Percentiles rank a stretch among this genome's conserved stretches.
phyloP scores from a whole-genome alignment of 2,113 vertebrate species.

The Megaceryle torquata region DNA sequence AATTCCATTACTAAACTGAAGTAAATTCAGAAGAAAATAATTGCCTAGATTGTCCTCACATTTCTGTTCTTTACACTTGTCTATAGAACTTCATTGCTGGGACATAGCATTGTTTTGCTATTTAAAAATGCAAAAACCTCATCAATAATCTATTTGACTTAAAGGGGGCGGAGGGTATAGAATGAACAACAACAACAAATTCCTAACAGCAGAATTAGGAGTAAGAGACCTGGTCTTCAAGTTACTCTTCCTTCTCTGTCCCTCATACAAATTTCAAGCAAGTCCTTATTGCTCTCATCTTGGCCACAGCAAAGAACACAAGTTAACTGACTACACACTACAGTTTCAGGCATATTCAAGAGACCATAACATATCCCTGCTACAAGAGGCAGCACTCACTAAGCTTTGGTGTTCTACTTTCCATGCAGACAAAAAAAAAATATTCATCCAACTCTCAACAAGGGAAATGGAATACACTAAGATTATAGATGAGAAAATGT shows the following conservation, averaged over 20 bases:
- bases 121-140: background rate
- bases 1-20: background rate
- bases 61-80: background rate
- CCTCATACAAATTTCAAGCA: background rate
- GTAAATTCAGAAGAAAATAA: background rate
- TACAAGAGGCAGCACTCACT: background rate
- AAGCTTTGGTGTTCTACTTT: background rate
- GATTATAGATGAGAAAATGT: background rate
- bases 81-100: background rate
- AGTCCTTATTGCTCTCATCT: background rate
- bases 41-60: no score
- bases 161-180: rapidly evolving
- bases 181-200: background rate
- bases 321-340: background rate
- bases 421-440: background rate
- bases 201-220: background rate
- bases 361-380: background rate
- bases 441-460: background rate
- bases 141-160: background rate
- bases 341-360: background rate
- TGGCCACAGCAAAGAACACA: background rate
- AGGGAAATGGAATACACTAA: background rate
- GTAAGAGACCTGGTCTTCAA: background rate
- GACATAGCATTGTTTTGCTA: background rate
- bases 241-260: background rate